Evolutionary conservation across 2,888 invertebrate genomes (phyloP).

Genomic region (Scelioninae gen. 2): DNA sequence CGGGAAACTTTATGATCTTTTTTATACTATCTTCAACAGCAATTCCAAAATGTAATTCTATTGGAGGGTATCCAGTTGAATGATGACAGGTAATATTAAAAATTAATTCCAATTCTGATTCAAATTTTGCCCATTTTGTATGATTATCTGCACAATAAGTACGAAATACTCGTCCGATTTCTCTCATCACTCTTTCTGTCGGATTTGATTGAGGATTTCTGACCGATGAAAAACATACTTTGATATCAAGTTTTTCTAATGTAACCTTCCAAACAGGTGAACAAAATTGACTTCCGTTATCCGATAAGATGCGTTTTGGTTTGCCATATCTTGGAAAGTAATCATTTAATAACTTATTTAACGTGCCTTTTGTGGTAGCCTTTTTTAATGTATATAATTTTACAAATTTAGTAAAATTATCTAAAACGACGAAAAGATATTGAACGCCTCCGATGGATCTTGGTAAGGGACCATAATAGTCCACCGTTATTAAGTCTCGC

Average conservation of each 20-base stretch:
- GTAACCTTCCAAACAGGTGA: conserved; percentile 22
- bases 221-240: conserved; percentile 14
- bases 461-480: conserved; percentile 17
- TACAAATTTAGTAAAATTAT: conserved; percentile 37
- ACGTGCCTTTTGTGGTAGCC: conserved; percentile 25
- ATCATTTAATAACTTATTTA: conserved; percentile 4
- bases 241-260: conserved; percentile 7
- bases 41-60: conserved; percentile 41
- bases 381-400: conserved; percentile 30
- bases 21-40: conserved; percentile 21
- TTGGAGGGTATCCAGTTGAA: conserved; percentile 48
- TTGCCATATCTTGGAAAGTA: conserved; percentile 28
- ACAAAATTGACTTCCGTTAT: conserved; percentile 27
- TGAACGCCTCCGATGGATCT: conserved; percentile 17
- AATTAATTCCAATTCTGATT: conserved; percentile 36
- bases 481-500: background rate
- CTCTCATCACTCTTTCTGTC: conserved; percentile 62
- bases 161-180: conserved; percentile 54
- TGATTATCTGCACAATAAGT: conserved; percentile 47
- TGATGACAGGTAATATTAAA: conserved; percentile 27
- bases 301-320: conserved; percentile 19
- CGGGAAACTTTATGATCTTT: conserved; percentile 12
- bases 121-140: conserved; percentile 44
- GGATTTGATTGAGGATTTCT: conserved; percentile 58
- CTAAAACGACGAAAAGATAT: conserved; percentile 35